These are phyloP conservation scores for Cuculus canorus DNA, from an alignment of 2,797 vertebrate species.

Conservation along the genomic window DNA sequence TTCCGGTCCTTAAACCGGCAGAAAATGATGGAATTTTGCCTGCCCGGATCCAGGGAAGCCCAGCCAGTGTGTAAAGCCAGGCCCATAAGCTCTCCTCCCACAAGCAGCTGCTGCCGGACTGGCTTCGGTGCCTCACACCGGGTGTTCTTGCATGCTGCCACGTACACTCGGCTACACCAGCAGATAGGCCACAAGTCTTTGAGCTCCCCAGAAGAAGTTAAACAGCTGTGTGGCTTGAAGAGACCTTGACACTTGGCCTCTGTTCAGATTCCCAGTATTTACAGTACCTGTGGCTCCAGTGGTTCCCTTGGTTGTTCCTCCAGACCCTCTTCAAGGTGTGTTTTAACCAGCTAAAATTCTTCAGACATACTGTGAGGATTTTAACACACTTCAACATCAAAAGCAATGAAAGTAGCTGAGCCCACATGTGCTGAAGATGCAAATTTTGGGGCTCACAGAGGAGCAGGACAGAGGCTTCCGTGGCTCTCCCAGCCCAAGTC, in stretches of 20 bases:
- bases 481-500: neutral
- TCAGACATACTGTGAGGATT: neutral
- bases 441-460: neutral
- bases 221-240: neutral
- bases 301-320: neutral
- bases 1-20: neutral
- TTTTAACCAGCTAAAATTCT: neutral
- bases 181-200: neutral
- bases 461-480: neutral
- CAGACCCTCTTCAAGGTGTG: neutral
- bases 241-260: neutral
- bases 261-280: neutral
- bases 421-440: no score
- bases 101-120: fast-evolving
- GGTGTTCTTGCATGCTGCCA: no score
- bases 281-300: neutral
- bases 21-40: neutral
- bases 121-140: neutral
- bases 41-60: neutral
- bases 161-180: neutral
- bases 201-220: neutral
- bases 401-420: neutral
- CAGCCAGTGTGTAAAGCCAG: neutral
- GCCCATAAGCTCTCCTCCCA: neutral
- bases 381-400: neutral